These are phyloP conservation scores for Helleia helle DNA, from an alignment of 2,888 invertebrate genomes.

Conservation along the genomic window DNA sequence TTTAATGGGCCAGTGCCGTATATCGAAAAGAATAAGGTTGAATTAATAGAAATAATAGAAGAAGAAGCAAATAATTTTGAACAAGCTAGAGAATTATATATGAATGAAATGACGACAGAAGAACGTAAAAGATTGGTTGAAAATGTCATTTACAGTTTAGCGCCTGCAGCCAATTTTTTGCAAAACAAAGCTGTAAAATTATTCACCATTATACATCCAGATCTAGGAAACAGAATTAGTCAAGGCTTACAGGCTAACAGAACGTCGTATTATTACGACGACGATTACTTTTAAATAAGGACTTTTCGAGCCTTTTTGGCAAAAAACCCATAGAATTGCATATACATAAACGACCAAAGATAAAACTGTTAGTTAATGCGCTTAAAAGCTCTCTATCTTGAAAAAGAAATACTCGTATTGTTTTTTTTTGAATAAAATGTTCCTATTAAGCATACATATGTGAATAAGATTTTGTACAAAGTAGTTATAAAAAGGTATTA, in stretches of 20 bases:
- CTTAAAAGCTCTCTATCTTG: too few relatives aligned
- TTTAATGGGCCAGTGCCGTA: conserved; percentile 86
- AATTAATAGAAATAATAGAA: conserved; percentile 68
- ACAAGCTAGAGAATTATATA: conserved; percentile 87
- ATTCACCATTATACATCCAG: conserved; percentile 84
- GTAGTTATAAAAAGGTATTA: too few relatives aligned
- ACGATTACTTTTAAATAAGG: too few relatives aligned
- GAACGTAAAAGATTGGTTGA: conserved; percentile 82
- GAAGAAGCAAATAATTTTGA: conserved; percentile 92
- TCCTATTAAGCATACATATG: too few relatives aligned
- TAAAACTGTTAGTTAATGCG: too few relatives aligned
- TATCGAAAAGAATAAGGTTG: conserved; percentile 67
- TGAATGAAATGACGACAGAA: conserved; percentile 80
- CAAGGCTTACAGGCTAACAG: conserved; percentile 27
- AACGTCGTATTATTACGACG: conserved; percentile 29
- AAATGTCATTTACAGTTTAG: conserved; percentile 85
- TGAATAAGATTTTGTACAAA: too few relatives aligned
- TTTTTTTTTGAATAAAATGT: too few relatives aligned
- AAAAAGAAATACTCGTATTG: too few relatives aligned
- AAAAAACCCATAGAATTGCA: too few relatives aligned
- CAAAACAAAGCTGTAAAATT: conserved; percentile 79
- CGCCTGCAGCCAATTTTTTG: conserved; percentile 77
- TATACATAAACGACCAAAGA: too few relatives aligned
- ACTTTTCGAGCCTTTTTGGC: too few relatives aligned
- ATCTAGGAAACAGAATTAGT: conserved; percentile 76